Conservation (phyloP, 2,113 vertebrate genomes). For the Struthio camelus region DNA sequence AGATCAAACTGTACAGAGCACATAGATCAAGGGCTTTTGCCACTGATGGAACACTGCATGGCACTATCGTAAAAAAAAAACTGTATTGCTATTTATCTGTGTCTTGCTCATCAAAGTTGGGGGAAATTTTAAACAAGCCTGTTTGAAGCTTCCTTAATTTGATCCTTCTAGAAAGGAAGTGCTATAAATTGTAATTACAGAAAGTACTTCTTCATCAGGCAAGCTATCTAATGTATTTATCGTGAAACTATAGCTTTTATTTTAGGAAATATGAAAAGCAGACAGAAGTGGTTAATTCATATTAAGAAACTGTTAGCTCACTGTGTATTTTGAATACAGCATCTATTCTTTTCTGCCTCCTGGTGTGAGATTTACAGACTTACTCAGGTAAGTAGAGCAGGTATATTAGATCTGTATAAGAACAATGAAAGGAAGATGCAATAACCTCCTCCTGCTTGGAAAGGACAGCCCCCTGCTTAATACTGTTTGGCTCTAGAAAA, state of each 20-base stretch:
- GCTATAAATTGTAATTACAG: rapidly evolving
- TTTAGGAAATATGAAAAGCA: background rate
- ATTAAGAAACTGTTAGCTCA: background rate
- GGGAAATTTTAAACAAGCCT: background rate
- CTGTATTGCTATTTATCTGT: background rate
- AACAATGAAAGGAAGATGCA: no score
- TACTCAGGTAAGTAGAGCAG: background rate
- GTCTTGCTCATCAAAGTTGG: background rate
- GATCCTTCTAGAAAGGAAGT: background rate
- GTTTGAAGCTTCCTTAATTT: background rate
- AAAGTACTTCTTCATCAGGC: rapidly evolving
- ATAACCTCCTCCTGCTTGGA: background rate
- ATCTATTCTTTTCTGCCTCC: background rate
- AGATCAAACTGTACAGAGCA: background rate
- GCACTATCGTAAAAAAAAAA: no score
- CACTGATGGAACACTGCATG: background rate
- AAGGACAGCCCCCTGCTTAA: background rate
- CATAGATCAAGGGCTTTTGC: background rate
- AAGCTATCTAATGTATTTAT: background rate
- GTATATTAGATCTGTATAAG: background rate
- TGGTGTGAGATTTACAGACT: background rate
- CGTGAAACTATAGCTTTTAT: background rate
- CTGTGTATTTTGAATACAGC: background rate
- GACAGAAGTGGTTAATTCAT: background rate
- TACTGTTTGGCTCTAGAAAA: background rate